Evolutionary conservation across 2,113 vertebrate species (phyloP).

Genomic region (Phyllopteryx taeniolatus): DNA sequence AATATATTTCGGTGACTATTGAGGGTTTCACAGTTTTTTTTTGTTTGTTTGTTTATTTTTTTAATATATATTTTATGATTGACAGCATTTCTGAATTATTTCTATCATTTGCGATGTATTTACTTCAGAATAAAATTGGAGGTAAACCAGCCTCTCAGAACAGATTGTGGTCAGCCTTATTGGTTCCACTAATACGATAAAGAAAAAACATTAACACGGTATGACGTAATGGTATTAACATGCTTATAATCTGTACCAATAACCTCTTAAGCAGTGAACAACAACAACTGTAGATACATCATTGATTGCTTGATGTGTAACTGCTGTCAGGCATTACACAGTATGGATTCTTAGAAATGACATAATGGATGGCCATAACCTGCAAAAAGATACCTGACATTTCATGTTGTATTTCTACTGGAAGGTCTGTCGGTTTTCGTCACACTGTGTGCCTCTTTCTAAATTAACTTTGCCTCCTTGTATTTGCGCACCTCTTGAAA

Average conservation of each 20-base stretch:
- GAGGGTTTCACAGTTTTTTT: no score
- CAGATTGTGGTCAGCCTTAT: background rate
- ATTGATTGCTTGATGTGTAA: slow-evolving; percentile 17
- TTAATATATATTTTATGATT: no score
- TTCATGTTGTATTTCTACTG: slow-evolving; percentile 7
- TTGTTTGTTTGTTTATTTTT: no score
- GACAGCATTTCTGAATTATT: no score
- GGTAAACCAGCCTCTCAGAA: background rate
- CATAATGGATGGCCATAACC: slow-evolving; percentile 23
- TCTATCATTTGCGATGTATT: background rate
- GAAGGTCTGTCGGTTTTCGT: slow-evolving; percentile 5
- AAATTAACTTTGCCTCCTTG: slow-evolving; percentile 6
- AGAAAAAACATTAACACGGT: background rate
- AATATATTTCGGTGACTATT: no score
- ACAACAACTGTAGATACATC: slow-evolving; percentile 6
- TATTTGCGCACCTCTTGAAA: background rate
- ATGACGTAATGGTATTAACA: background rate
- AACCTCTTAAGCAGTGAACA: slow-evolving; percentile 10
- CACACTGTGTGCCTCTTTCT: background rate
- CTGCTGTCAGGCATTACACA: slow-evolving; percentile 9
- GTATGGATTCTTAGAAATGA: slow-evolving; percentile 29
- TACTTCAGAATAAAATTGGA: background rate
- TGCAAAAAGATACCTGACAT: slow-evolving; percentile 30
- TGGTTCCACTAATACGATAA: background rate
- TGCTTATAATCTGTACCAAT: background rate